Percentiles rank a stretch among this genome's conserved stretches.
These are phyloP conservation scores for Sycobia sp. DNA, from an alignment of 1,140 invertebrate species.

Conservation along the genomic window DNA sequence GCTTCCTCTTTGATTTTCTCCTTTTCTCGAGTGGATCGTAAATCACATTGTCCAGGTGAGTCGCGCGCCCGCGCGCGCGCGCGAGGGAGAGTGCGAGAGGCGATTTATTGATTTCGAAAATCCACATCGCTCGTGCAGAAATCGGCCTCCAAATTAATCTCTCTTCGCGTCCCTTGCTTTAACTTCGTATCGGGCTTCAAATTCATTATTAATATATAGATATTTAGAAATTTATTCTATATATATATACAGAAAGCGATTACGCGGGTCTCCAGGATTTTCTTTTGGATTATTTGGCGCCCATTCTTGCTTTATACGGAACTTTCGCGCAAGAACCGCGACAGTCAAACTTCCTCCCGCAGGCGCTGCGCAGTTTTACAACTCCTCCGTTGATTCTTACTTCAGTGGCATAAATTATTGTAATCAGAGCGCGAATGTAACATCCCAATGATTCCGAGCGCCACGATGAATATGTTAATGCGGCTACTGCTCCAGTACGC, in stretches of 20 bases:
- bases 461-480: too few relatives aligned
- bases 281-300: too few relatives aligned
- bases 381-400: neutral
- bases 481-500: too few relatives aligned
- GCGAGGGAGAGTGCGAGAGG: too few relatives aligned
- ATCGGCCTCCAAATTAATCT: constrained; percentile 34
- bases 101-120: constrained; percentile 40
- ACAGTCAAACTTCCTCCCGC: neutral
- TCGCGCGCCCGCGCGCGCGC: neutral
- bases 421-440: neutral
- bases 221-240: too few relatives aligned
- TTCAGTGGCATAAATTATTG: constrained; percentile 16
- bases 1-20: constrained; percentile 5
- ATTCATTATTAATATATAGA: constrained; percentile 48
- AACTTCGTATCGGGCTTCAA: constrained; percentile 39
- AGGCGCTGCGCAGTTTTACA: neutral
- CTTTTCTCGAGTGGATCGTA: constrained; percentile 25
- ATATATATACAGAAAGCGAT: too few relatives aligned
- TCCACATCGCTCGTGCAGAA: constrained; percentile 33
- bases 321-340: neutral
- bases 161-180: neutral
- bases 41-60: constrained; percentile 14
- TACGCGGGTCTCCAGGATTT: too few relatives aligned
- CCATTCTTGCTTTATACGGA: too few relatives aligned
- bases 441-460: neutral